Conservation (phyloP, 2,113 vertebrate species). For the Echinops telfairi region DNA sequence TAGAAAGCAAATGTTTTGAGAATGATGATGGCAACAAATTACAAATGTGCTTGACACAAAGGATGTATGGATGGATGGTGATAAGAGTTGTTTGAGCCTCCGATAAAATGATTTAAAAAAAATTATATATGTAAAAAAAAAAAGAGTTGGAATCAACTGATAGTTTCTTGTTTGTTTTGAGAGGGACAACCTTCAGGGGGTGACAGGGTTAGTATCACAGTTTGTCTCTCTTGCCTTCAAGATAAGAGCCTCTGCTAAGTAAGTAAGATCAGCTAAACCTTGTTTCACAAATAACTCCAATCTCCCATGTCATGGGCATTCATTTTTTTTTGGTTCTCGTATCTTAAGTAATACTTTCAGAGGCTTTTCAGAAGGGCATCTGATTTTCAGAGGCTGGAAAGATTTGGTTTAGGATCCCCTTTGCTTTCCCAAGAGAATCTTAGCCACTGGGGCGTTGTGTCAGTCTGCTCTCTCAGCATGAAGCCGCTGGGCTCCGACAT, state of each 20-base stretch:
- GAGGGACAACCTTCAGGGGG: too few species aligned
- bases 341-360: background rate
- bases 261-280: background rate
- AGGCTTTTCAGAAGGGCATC: conserved; percentile 20
- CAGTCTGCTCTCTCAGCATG: background rate
- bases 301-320: background rate
- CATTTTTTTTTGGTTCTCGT: background rate
- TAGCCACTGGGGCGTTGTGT: background rate
- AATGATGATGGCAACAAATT: too few species aligned
- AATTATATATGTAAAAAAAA: too few species aligned
- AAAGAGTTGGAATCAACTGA: too few species aligned
- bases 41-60: too few species aligned
- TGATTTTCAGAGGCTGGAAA: conserved; percentile 33
- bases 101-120: too few species aligned
- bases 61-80: too few species aligned
- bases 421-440: conserved; percentile 14
- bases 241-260: background rate
- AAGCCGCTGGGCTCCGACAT: background rate
- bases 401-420: conserved; percentile 20
- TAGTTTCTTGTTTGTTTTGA: too few species aligned
- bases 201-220: background rate
- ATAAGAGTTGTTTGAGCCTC: too few species aligned
- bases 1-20: too few species aligned
- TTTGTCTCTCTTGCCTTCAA: background rate
- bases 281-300: background rate